Percentiles rank a stretch among this genome's conserved stretches.
phyloP scores from a whole-genome alignment of 2,888 invertebrate genomes.

The Pterostichus madidus region DNA sequence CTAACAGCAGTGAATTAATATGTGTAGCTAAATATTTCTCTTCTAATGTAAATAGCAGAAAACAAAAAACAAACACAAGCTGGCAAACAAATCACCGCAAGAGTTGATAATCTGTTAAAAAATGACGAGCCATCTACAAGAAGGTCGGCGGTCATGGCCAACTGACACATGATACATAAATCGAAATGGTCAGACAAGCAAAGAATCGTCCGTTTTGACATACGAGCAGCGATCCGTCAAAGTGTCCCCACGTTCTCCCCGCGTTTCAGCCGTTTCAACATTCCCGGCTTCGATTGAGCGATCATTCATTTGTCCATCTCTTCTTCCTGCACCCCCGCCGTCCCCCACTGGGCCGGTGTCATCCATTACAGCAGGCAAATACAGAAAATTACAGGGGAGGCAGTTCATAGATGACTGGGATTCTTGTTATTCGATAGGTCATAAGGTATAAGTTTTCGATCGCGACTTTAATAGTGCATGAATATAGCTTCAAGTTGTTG shows the following conservation, averaged over 20 bases:
- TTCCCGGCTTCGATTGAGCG: constrained; percentile 51
- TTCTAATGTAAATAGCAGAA: constrained; percentile 25
- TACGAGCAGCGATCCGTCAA: constrained; percentile 60
- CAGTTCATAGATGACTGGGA: constrained; percentile 27
- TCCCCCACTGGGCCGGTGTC: constrained; percentile 1
- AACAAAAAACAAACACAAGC: constrained; percentile 29
- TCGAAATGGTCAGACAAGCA: constrained; percentile 63
- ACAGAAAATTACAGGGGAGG: constrained; percentile 60
- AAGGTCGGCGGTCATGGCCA: constrained; percentile 59
- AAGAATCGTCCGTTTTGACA: constrained; percentile 60
- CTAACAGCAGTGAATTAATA: not conserved
- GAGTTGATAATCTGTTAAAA: constrained; percentile 53
- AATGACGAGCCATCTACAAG: constrained; percentile 49
- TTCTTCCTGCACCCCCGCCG: not conserved
- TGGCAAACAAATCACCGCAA: constrained; percentile 18
- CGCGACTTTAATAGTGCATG: constrained; percentile 34
- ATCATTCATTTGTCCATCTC: constrained; percentile 65
- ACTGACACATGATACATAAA: constrained; percentile 62
- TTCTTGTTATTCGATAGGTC: constrained; percentile 48
- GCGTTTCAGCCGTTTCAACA: no score
- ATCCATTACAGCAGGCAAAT: constrained; percentile 65
- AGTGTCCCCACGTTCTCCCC: constrained; percentile 54
- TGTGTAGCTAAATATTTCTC: constrained; percentile 6
- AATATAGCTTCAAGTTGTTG: constrained; percentile 55
- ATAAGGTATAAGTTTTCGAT: constrained; percentile 37